A percentile compares a stretch with the other conserved stretches of the same genome.
Evolutionary conservation across 2,797 vertebrate genomes (phyloP).

Genomic region (Etheostoma nigrum): DNA sequence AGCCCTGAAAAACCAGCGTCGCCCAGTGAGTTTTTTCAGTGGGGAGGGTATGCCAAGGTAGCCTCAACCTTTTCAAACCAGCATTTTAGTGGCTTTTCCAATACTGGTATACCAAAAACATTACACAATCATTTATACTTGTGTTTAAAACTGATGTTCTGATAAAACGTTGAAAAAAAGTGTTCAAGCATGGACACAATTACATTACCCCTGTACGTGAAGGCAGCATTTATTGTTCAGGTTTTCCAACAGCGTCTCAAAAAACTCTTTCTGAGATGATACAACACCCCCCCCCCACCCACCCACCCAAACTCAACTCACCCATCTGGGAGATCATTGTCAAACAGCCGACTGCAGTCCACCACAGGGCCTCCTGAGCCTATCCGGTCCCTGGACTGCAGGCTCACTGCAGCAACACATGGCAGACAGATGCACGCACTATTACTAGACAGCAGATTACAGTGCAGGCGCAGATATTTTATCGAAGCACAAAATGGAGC

Average conservation of each 20-base stretch:
- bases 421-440: conserved; percentile 69
- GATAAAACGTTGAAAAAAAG: too few species aligned
- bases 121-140: too few species aligned
- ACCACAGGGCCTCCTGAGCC: conserved; percentile 94
- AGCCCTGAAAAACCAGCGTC: too few species aligned
- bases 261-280: conserved; percentile 28
- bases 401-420: conserved; percentile 90
- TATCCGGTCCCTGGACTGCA: conserved; percentile 97
- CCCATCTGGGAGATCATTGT: conserved; percentile 98
- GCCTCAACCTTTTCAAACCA: too few species aligned
- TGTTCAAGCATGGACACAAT: too few species aligned
- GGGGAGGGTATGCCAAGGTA: too few species aligned
- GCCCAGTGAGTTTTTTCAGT: too few species aligned
- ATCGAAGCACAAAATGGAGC: conserved; percentile 51
- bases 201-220: not conserved
- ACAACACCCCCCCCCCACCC: conserved; percentile 1
- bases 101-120: too few species aligned
- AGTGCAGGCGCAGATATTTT: conserved; percentile 46
- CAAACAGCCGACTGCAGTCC: conserved; percentile 96
- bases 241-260: conserved; percentile 18
- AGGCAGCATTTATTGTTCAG: conserved; percentile 21
- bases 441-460: conserved; percentile 67
- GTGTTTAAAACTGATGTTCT: too few species aligned
- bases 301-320: conserved; percentile 72
- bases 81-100: too few species aligned